Percentiles rank a stretch among this genome's conserved stretches.
These are phyloP conservation scores for Mycetomoellerius zeteki DNA, from an alignment of 1,140 invertebrate genomes.

Conservation along the genomic window DNA sequence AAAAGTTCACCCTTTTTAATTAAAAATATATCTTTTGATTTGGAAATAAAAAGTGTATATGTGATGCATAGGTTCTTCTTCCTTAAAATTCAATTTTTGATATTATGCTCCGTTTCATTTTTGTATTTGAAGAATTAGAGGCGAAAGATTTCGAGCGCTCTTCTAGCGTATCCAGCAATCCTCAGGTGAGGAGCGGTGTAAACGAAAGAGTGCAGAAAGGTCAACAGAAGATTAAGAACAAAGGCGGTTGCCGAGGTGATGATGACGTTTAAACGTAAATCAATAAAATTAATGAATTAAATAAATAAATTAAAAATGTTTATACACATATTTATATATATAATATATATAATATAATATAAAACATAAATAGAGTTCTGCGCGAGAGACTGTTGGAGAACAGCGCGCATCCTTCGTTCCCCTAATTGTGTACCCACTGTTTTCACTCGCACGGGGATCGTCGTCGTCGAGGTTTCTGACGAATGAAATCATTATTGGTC, in stretches of 20 bases:
- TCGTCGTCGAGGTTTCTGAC: conserved; percentile 65
- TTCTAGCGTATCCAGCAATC: conserved; percentile 5
- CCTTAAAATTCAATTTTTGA: background rate
- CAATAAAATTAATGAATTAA: conserved; percentile 87
- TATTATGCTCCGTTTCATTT: background rate
- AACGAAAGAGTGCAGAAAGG: conserved; percentile 66
- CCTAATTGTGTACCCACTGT: background rate
- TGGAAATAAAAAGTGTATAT: background rate
- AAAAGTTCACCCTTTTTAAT: background rate
- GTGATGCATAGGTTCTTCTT: background rate
- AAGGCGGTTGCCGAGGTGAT: conserved; percentile 81
- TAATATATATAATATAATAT: conserved; percentile 83
- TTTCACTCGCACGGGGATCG: background rate
- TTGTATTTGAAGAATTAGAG: background rate
- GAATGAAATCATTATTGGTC: conserved; percentile 61
- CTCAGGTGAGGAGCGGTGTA: background rate
- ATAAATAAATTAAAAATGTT: conserved; percentile 87
- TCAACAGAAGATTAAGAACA: conserved; percentile 79
- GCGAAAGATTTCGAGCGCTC: conserved; percentile 33
- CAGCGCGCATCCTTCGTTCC: conserved; percentile 71
- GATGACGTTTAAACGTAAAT: conserved; percentile 86
- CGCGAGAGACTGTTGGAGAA: conserved; percentile 81
- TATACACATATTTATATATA: conserved; percentile 84
- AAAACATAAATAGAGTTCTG: conserved; percentile 86
- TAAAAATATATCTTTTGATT: conserved; percentile 7